Evolutionary conservation across 1,140 invertebrate species (phyloP), one percentile per base, ranked within the genome.

Genomic region (Phthorimaea operculella): DNA sequence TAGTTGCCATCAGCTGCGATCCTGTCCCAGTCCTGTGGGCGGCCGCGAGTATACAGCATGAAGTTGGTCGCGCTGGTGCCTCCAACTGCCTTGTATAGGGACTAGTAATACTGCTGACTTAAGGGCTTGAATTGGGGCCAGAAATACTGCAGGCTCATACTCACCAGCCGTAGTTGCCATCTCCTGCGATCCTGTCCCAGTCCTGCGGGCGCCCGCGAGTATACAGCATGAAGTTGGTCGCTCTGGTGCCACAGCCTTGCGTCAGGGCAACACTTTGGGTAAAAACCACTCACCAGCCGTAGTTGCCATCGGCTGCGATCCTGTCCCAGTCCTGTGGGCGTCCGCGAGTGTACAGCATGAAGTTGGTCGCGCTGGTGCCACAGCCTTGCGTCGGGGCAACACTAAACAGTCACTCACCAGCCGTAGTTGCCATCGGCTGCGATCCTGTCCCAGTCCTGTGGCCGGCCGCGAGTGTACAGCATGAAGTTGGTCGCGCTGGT

Each of bases 171-270:
- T n/a, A n/a, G n/a, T n/a, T 83, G 51, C 78, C 87, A 52, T 82
- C 68, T 10, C 74, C 66, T 0, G 82, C 85, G 62, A 88, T 87
- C 61, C 82, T 75, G 58, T 89, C 81, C 73, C 87, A 88, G 64
- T 89, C 87, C 21, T 76, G 58, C 0, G 85, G 83, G 16, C 83
- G 78, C 0, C 87, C 87, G 56, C 88, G 68, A 0, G 86, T 85
- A 59, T 88, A 88, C 16, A 88, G 67, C 82, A 88, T 83, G 58
- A 74, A 86, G 63, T 88, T 88, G 21, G 86, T 86, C 5, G 85
- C 76, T 52, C 86, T 87, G 10, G 82, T 79, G 1, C 88, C 87
- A 89, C 77, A 4, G 86, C 87, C n/a, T n/a, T n/a, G n/a, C n/a
- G n/a, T n/a, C n/a, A n/a, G n/a, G n/a, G n/a, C n/a, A n/a, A n/a